Evolutionary conservation across 2,113 vertebrate species (phyloP).

Genomic region (Rhineura floridana): DNA sequence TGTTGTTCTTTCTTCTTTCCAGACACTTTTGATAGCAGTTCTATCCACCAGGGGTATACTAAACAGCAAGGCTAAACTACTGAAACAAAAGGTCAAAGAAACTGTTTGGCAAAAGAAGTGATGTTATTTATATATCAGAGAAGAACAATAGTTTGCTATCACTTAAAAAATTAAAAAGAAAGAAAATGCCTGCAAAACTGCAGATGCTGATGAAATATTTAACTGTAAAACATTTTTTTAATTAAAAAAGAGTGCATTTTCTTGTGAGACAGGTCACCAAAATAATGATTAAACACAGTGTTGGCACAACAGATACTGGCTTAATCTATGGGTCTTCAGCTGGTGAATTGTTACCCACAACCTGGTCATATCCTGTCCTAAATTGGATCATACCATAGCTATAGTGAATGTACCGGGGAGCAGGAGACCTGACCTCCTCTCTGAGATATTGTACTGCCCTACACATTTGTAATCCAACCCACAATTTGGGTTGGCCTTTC

Average conservation of each 20-base stretch:
- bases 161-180: neutral
- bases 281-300: neutral
- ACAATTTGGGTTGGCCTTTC: no score
- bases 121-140: neutral
- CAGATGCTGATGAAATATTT: neutral
- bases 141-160: neutral
- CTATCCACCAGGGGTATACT: neutral
- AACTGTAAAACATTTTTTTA: no score
- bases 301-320: neutral
- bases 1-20: constrained; percentile 34
- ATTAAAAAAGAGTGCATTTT: no score
- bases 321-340: neutral
- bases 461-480: neutral
- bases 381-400: neutral
- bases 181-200: neutral
- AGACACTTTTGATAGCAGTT: constrained; percentile 23
- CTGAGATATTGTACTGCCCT: no score
- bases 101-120: constrained; percentile 3
- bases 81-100: constrained; percentile 30
- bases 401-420: no score
- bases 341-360: neutral
- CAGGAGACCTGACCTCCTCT: no score
- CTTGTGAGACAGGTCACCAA: neutral
- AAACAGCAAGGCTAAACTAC: constrained; percentile 31
- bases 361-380: neutral